phyloP scores from a whole-genome alignment of 1,140 invertebrate genomes.

The Drosophila fuyamai region DNA sequence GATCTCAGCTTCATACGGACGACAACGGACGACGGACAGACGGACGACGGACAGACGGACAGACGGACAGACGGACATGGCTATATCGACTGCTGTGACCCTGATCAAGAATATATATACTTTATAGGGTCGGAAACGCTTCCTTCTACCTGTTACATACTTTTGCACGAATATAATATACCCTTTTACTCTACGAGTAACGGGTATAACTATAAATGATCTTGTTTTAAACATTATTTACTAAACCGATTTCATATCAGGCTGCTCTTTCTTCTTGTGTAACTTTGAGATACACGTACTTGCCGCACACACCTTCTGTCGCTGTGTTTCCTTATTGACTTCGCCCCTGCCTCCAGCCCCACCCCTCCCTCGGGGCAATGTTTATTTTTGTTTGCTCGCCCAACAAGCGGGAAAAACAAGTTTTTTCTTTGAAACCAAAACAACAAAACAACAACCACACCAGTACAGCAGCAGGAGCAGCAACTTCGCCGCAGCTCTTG shows the following conservation, averaged over 20 bases:
- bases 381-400: conserved; percentile 77
- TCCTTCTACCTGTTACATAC: no score
- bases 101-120: no score
- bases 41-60: no score
- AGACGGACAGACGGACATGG: no score
- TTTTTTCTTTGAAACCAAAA: conserved; percentile 58
- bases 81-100: no score
- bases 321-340: conserved; percentile 70
- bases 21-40: no score
- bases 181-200: no score
- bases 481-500: conserved; percentile 55
- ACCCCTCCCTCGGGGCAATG: conserved; percentile 59
- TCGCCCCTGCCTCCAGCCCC: conserved; percentile 7
- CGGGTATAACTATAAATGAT: no score
- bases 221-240: background rate
- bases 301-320: conserved; percentile 56
- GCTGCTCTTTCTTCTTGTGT: conserved; percentile 18
- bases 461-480: conserved; percentile 24
- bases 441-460: conserved; percentile 40
- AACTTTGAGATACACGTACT: conserved; percentile 73
- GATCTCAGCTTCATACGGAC: no score
- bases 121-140: no score
- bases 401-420: conserved; percentile 78
- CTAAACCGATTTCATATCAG: background rate
- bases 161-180: no score